Conservation (phyloP, 2,113 vertebrate genomes). For the Saimiri boliviensis region DNA sequence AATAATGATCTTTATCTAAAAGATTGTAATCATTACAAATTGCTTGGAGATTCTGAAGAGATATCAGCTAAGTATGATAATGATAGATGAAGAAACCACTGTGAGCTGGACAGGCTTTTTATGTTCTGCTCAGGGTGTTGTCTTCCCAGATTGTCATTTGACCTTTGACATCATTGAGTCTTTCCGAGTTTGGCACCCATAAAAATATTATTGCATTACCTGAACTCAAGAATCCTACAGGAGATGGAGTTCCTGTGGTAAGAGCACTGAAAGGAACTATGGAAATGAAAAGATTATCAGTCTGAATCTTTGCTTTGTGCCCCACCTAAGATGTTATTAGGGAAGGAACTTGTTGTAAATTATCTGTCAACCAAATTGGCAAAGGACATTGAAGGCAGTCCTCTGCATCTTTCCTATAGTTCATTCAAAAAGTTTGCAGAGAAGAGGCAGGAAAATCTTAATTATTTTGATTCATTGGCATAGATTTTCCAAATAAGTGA, state of each 20-base stretch:
- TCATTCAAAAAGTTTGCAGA: not conserved
- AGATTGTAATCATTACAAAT: slow-evolving; percentile 30
- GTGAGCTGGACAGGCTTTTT: not conserved
- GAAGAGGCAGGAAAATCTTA: not conserved
- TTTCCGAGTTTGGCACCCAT: not conserved
- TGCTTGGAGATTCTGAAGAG: slow-evolving; percentile 19
- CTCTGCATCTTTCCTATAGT: not conserved
- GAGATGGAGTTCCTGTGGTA: not conserved
- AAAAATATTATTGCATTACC: not conserved
- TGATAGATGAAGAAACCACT: not conserved
- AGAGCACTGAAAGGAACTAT: not conserved
- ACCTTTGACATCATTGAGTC: not conserved
- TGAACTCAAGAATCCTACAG: slow-evolving; percentile 3
- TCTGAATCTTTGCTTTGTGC: not conserved
- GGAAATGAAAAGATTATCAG: not conserved
- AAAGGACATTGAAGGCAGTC: not conserved
- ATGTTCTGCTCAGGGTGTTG: not conserved
- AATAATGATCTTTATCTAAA: slow-evolving; percentile 28
- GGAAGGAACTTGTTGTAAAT: not conserved
- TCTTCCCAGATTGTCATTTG: not conserved
- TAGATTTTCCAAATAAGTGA: not conserved
- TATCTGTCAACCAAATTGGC: not conserved
- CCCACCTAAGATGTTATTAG: not conserved
- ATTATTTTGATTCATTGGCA: not conserved
- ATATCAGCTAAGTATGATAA: slow-evolving; percentile 20